Percentiles rank a stretch among this genome's conserved stretches.
Evolutionary conservation across 2,888 invertebrate species (phyloP).

Genomic region (Patella depressa): DNA sequence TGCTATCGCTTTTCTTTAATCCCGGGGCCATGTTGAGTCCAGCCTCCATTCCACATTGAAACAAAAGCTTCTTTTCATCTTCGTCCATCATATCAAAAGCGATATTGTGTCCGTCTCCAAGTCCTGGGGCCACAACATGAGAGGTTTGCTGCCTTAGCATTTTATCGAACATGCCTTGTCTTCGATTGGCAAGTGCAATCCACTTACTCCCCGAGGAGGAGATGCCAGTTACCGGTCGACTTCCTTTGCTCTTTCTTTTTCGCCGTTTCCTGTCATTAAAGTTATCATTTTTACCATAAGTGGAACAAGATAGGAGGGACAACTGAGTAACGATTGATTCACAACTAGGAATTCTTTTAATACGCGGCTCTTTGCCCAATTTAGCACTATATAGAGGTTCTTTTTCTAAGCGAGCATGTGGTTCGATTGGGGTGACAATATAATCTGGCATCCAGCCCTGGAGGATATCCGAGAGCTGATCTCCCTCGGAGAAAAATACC

Average conservation of each 20-base stretch:
- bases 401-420: slow-evolving; percentile 39
- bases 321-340: slow-evolving; percentile 53
- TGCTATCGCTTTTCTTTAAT: slow-evolving; percentile 44
- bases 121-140: neutral
- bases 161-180: slow-evolving; percentile 41
- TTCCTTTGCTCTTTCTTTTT: slow-evolving; percentile 16
- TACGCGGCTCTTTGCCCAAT: slow-evolving; percentile 41
- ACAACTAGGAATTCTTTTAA: slow-evolving; percentile 45
- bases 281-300: slow-evolving; percentile 3
- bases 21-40: slow-evolving; percentile 37
- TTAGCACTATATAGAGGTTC: slow-evolving; percentile 55
- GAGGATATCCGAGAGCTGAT: slow-evolving; percentile 46
- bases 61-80: slow-evolving; percentile 42
- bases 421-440: slow-evolving; percentile 40
- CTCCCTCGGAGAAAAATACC: slow-evolving; percentile 38
- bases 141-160: slow-evolving; percentile 42
- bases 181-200: slow-evolving; percentile 41
- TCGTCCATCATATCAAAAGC: slow-evolving; percentile 32
- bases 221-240: slow-evolving; percentile 25
- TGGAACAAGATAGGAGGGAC: slow-evolving; percentile 40
- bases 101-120: slow-evolving; percentile 17
- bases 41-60: slow-evolving; percentile 30
- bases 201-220: slow-evolving; percentile 42
- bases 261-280: neutral
- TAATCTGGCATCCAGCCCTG: slow-evolving; percentile 57